Base-by-base conservation (phyloP, 2,797 vertebrate species). In the Rhinophrynus dorsalis region DNA sequence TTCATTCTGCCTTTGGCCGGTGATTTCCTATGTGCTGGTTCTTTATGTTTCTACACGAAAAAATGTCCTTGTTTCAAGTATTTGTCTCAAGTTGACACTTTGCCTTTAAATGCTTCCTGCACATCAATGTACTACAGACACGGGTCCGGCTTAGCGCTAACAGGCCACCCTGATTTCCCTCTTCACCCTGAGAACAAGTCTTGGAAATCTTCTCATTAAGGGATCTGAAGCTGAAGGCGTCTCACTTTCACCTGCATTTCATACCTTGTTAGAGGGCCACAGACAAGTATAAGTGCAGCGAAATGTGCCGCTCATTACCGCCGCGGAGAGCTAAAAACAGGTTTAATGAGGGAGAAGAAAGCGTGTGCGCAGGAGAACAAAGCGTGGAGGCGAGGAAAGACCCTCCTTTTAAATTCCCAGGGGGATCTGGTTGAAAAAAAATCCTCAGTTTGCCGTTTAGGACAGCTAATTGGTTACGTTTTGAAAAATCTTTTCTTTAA, bases 391-490 rank as follows among this genome's bases (percentile, higher is more conserved):
- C 11, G 6, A 81, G 81, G 79, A 88, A 88, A 73, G 69, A 71
- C 85, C 86, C 82, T 78, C 85, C 80, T 10, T 23, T 5, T 81
- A 79, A 88, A 84, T 84, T 91, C 90, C 90, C 89, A 73, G 47
- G 67, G 85, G 88, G 89, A 92, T 86, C 87, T 76, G 80, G 82
- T 91, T 87, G 13, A n/a, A 9, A 92, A 92, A 92, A 92, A 93
- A 92, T 89, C 91, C 93, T 92, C 93, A 90, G 92, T 93, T 95
- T 94, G 89, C 92, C 89, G 91, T 92, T 92, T 92, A 94, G 94
- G 91, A 93, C 92, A 93, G 89, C 92, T 94, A 94, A 95, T 96
- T 95, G 94, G 93, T 92, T 90, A 92, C 93, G 94, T 90, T 88
- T 91, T 90, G 92, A 89, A 90, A 93, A 93, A 91, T 93, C 90